These are phyloP conservation scores for Diprion similis DNA, from an alignment of 1,140 invertebrate species.

Conservation along the genomic window DNA sequence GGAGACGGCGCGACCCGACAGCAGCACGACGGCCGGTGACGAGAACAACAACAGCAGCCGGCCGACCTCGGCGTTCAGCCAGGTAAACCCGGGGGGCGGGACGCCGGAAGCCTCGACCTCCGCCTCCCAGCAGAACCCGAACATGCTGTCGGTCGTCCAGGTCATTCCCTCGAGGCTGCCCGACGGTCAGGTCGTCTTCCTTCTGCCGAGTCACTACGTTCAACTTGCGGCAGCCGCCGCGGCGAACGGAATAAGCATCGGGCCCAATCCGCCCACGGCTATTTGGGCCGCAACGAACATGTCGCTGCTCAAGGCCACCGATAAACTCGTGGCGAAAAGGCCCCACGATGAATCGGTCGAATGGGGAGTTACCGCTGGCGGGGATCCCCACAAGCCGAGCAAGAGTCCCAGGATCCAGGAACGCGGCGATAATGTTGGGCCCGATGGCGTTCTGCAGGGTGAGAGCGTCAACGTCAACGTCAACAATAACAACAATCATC, in stretches of 20 bases:
- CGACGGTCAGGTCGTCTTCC: conserved; percentile 66
- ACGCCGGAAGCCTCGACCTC: conserved; percentile 50
- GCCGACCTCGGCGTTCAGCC: conserved; percentile 53
- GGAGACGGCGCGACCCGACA: conserved; percentile 52
- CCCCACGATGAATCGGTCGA: conserved; percentile 47
- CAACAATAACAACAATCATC: too few species aligned
- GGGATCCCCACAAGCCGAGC: conserved; percentile 36
- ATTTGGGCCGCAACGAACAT: conserved; percentile 61
- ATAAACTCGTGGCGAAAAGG: conserved; percentile 53
- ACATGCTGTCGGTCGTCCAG: conserved; percentile 58
- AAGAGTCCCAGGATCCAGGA: conserved; percentile 51
- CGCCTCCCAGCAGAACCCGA: conserved; percentile 51
- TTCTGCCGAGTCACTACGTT: conserved; percentile 65
- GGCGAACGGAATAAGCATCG: conserved; percentile 58
- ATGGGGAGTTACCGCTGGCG: conserved; percentile 32
- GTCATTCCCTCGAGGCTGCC: conserved; percentile 64
- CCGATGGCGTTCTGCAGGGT: not conserved
- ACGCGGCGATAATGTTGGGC: not conserved
- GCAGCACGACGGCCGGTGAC: conserved; percentile 55
- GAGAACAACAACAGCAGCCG: conserved; percentile 59
- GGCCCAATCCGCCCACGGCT: conserved; percentile 57
- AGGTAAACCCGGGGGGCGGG: conserved; percentile 44
- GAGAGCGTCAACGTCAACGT: not conserved
- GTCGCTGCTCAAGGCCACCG: conserved; percentile 57
- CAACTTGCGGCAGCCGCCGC: conserved; percentile 60